Conservation (phyloP, 2,113 vertebrate genomes). For the Podocnemis expansa region DNA sequence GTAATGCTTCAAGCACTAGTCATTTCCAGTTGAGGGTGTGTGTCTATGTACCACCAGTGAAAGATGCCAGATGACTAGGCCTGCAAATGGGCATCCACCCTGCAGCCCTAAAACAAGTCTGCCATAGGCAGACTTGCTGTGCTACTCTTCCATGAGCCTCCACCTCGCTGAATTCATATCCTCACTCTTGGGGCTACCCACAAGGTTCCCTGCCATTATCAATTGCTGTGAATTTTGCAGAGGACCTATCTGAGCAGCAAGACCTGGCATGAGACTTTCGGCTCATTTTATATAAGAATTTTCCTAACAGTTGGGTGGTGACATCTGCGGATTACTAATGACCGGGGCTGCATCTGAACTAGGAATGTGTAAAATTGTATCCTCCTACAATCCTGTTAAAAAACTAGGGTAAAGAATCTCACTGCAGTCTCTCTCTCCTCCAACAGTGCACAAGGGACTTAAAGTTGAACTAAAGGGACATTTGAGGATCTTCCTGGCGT, state of each 20-base stretch:
- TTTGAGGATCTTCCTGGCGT: constrained; percentile 67
- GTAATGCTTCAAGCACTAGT: not conserved
- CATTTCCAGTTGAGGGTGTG: not conserved
- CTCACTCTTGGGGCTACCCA: not conserved
- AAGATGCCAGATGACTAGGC: not conserved
- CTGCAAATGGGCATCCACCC: not conserved
- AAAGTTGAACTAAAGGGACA: constrained; percentile 64
- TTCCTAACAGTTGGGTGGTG: not conserved
- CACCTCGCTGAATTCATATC: not conserved
- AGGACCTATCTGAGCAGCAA: not conserved
- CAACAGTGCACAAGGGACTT: not conserved
- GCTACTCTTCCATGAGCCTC: not conserved
- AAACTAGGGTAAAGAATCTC: rapidly evolving
- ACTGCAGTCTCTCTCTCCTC: not conserved
- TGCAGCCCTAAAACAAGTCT: not conserved
- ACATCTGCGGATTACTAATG: not conserved
- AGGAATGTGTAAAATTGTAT: not conserved
- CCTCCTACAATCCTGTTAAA: not conserved
- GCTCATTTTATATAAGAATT: not conserved
- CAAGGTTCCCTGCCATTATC: not conserved
- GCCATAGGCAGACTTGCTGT: not conserved
- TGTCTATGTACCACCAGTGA: not conserved
- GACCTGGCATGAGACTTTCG: not conserved
- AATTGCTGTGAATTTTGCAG: not conserved
- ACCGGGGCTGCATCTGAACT: not conserved